Base-by-base conservation (phyloP, 1,140 invertebrate species). In the Drosophila bipectinata region DNA sequence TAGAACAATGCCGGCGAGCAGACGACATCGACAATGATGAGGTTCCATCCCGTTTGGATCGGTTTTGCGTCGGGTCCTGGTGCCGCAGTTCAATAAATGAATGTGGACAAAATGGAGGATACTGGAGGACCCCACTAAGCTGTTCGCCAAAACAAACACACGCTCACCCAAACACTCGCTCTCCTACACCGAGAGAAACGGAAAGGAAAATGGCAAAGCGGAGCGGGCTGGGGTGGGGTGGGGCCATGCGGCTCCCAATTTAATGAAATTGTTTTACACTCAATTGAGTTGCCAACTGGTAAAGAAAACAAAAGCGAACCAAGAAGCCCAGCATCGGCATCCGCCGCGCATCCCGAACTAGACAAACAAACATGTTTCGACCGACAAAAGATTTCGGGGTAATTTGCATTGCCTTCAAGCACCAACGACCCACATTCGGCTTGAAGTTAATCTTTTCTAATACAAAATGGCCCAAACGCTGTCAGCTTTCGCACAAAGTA, bases 201-300 rank as follows among this genome's bases (percentile, higher is more conserved):
- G 12, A 37, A 37, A 37, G 10, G 34, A 10, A 37, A 12, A 37
- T 0, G 9, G 34, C 34, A 10, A 58, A 30, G 41, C 37, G 77
- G 51, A n/a, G 53, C 8, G 37, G 9, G 1, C 18, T 10, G 10
- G 18, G 30, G 9, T 10, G 10, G 26, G 30, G 9, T 6, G 28
- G 14, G 59, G 39, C 58, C 57, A 49, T 30, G 52, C 54, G 39
- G 34, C 79, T 61, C 53, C 48, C 45, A 68, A 73, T 73, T 85
- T 84, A 90, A 90, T 85, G 75, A 90, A 90, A 90, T 90, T 90
- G 85, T 85, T 90, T 90, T 90, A 90, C 85, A 90, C 85, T 90
- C 85, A 90, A 90, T 90, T 90, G 85, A 90, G 61, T 85, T 90
- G 78, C 72, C 87, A 90, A 89, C 83, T 81, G 75, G 57, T 75